These are phyloP conservation scores for Exocentrus adspersus DNA, from an alignment of 2,888 invertebrate species.

Conservation along the genomic window DNA sequence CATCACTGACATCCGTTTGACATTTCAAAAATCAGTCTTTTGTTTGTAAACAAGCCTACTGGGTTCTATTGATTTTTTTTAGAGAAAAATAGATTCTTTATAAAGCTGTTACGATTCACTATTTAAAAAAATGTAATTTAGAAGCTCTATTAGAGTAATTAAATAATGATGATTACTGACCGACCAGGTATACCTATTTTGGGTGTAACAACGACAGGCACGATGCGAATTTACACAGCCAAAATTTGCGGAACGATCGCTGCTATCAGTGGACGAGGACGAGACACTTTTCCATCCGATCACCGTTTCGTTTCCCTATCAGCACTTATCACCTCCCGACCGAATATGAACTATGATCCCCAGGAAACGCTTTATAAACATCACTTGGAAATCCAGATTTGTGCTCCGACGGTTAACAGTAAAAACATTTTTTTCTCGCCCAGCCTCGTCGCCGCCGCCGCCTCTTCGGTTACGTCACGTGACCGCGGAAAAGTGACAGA, in stretches of 20 bases:
- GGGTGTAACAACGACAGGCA: slow-evolving; percentile 18
- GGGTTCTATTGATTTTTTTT: slow-evolving; percentile 22
- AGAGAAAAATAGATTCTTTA: slow-evolving; percentile 1
- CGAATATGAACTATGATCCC: slow-evolving; percentile 40
- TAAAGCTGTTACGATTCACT: background rate
- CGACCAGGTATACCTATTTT: slow-evolving; percentile 17
- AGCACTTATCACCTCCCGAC: slow-evolving; percentile 37
- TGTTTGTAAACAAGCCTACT: slow-evolving; percentile 18
- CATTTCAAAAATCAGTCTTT: too few relatives aligned
- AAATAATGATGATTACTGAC: background rate
- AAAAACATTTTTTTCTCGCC: slow-evolving; percentile 41
- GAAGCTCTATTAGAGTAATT: background rate
- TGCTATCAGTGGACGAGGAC: slow-evolving; percentile 8
- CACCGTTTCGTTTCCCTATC: slow-evolving; percentile 1
- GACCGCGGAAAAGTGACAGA: slow-evolving; percentile 41
- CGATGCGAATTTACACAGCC: slow-evolving; percentile 24
- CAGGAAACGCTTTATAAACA: slow-evolving; percentile 42
- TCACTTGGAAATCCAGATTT: slow-evolving; percentile 38
- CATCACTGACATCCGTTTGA: too few relatives aligned
- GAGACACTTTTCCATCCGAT: slow-evolving; percentile 4
- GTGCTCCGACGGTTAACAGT: too few relatives aligned
- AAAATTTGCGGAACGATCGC: slow-evolving; percentile 23
- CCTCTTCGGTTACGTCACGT: slow-evolving; percentile 45
- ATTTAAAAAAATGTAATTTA: too few relatives aligned
- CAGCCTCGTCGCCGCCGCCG: slow-evolving; percentile 42